Evolutionary conservation across 2,113 vertebrate genomes (phyloP), one percentile per base, ranked within the genome.

Genomic region (Rhinoptilus africanus): DNA sequence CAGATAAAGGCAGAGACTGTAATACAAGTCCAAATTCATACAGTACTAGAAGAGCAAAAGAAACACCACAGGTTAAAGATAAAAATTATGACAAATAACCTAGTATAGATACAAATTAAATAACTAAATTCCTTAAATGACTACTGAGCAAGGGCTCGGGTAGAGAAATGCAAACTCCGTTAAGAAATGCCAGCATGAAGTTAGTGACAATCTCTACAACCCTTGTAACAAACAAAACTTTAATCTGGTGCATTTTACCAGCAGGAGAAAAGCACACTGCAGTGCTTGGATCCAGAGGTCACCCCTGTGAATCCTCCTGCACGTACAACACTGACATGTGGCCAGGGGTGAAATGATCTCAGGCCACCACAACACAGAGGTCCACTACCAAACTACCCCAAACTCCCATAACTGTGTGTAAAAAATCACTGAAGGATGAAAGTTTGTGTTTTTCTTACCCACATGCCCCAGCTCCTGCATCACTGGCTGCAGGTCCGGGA

Each of bases 401-500:
- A 48, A 63, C 13, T 41, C 56, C 51, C 34, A 14, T 4, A 72
- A 39, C 18, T 2, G 2, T 5, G 14, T 20, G 63, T 43, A 43
- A 68, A 59, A 26, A 9, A 34, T 14, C 32, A 47, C 9, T 11
- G 4, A 28, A 73, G 45, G 66, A 64, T 21, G 7, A 60, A 80
- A 75, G 47, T 32, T 39, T 72, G n/a, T 37, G 50, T 28, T 4
- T 62, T 67, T 68, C 97, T 98, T 92, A 98, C 98, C 98, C 34
- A 94, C 16, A 3, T 54, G 68, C 8, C 96, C 95, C 45, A 98
- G 92, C 68, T 98, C 97, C 85, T 96, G 95, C 90, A 98, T 94
- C 81, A 98, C 80, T 3, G 97, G 96, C 37, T 97, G 96, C 56
- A 98, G 96, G 59, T 91, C 94, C 0, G 97, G 98, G 74, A 96